phyloP scores from a whole-genome alignment of 1,140 invertebrate species.

The Pomacea maculata region DNA sequence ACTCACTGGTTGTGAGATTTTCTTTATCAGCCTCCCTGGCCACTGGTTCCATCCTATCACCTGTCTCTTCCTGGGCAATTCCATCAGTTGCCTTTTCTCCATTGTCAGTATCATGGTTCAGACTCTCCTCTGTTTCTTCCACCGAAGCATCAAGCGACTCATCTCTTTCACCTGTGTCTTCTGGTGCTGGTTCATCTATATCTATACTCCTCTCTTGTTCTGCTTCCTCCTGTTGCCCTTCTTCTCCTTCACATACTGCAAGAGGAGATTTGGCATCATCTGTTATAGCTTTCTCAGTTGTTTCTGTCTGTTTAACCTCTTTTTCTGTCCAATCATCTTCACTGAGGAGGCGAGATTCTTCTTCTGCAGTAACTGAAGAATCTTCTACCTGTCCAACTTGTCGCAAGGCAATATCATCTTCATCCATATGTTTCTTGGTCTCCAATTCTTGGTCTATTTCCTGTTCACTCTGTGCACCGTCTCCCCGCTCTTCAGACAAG shows the following conservation, averaged over 20 bases:
- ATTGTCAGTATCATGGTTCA: slow-evolving; percentile 15
- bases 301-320: slow-evolving; percentile 15
- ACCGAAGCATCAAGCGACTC: slow-evolving; percentile 1
- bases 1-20: background rate
- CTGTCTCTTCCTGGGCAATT: slow-evolving; percentile 16
- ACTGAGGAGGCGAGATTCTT: background rate
- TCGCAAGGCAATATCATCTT: slow-evolving; percentile 12
- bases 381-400: background rate
- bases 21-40: background rate
- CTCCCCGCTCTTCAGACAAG: background rate
- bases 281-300: slow-evolving; percentile 33
- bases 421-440: slow-evolving; percentile 38
- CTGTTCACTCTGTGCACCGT: slow-evolving; percentile 27
- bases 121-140: slow-evolving; percentile 3
- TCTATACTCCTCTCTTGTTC: too few relatives aligned
- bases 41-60: background rate
- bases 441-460: slow-evolving; percentile 25
- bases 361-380: background rate
- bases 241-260: slow-evolving; percentile 6
- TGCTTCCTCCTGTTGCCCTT: background rate
- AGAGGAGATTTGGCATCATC: slow-evolving; percentile 26
- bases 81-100: slow-evolving; percentile 19
- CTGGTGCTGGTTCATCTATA: too few relatives aligned
- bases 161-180: background rate
- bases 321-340: background rate